These are phyloP conservation scores for Gymnoscelis rufifasciata DNA, from an alignment of 2,888 invertebrate genomes.

Conservation along the genomic window DNA sequence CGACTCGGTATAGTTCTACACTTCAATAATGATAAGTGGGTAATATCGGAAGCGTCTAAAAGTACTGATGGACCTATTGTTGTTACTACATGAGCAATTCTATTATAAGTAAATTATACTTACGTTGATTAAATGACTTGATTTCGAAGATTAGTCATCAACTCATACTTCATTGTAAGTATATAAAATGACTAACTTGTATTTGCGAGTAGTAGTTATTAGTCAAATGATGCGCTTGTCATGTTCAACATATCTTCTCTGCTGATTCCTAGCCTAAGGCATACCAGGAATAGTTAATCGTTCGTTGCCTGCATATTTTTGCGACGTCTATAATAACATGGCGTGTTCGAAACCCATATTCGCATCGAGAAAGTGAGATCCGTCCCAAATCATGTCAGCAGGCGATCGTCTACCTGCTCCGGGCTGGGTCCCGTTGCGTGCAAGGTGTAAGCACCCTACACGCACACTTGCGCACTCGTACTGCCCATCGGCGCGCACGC, in stretches of 20 bases:
- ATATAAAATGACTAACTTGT: slow-evolving; percentile 1
- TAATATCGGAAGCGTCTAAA: too few relatives aligned
- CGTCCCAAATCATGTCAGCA: slow-evolving; percentile 65
- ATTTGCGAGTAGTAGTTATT: slow-evolving; percentile 5
- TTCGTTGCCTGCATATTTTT: slow-evolving; percentile 13
- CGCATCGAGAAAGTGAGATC: slow-evolving; percentile 62
- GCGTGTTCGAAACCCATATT: slow-evolving; percentile 53
- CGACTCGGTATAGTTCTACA: too few relatives aligned
- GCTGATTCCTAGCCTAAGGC: slow-evolving; percentile 6
- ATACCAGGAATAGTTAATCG: slow-evolving; percentile 15
- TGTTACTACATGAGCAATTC: too few relatives aligned
- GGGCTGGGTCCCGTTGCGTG: slow-evolving; percentile 70
- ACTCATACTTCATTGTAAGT: background rate
- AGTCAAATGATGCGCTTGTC: slow-evolving; percentile 2
- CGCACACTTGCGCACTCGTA: slow-evolving; percentile 33
- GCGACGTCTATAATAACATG: slow-evolving; percentile 21
- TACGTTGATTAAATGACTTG: slow-evolving; percentile 2
- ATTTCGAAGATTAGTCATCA: slow-evolving; percentile 15
- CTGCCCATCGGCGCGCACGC: slow-evolving; percentile 31
- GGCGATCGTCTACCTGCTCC: slow-evolving; percentile 66
- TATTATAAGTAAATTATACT: too few relatives aligned
- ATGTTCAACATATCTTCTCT: background rate
- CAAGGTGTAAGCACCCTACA: slow-evolving; percentile 68
- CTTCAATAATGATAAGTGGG: too few relatives aligned
- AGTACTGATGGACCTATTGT: too few relatives aligned